These are phyloP conservation scores for Coracopsis vasa DNA, from an alignment of 2,113 vertebrate species.

Conservation along the genomic window DNA sequence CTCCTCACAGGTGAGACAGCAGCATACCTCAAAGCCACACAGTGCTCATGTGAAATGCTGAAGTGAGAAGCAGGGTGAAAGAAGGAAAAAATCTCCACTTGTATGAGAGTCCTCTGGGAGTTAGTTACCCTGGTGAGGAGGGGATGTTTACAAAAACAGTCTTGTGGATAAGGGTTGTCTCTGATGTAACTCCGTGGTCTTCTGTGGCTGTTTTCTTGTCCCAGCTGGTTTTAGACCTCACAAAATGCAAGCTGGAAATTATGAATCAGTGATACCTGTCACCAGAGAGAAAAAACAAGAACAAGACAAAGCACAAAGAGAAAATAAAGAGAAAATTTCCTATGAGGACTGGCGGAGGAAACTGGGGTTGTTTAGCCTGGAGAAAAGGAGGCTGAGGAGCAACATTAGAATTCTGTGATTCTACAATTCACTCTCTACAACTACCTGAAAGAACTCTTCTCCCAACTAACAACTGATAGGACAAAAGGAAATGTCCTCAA, in stretches of 20 bases:
- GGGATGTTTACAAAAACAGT: constrained; percentile 4
- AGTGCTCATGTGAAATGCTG: accelerated
- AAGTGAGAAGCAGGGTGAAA: not conserved
- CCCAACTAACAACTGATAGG: not conserved
- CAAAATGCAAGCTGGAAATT: not conserved
- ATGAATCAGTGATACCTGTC: not conserved
- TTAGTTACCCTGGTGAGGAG: constrained; percentile 25
- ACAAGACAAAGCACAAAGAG: not conserved
- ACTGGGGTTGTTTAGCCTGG: not conserved
- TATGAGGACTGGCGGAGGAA: not conserved
- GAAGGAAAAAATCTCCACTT: not conserved
- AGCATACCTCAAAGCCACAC: not conserved
- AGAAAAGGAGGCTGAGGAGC: not conserved
- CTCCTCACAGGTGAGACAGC: not conserved
- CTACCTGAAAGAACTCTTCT: not conserved
- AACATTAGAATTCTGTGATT: not conserved
- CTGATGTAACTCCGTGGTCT: not conserved
- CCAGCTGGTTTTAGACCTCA: not conserved
- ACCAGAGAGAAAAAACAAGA: not conserved
- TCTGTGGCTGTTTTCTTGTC: not conserved
- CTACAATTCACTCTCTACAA: accelerated
- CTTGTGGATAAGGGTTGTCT: not conserved
- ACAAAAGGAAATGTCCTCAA: not conserved
- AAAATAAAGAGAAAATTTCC: not conserved
- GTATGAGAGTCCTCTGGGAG: not conserved